These are phyloP conservation scores for Heterotilapia buettikoferi DNA, from an alignment of 2,113 vertebrate species.

Conservation along the genomic window DNA sequence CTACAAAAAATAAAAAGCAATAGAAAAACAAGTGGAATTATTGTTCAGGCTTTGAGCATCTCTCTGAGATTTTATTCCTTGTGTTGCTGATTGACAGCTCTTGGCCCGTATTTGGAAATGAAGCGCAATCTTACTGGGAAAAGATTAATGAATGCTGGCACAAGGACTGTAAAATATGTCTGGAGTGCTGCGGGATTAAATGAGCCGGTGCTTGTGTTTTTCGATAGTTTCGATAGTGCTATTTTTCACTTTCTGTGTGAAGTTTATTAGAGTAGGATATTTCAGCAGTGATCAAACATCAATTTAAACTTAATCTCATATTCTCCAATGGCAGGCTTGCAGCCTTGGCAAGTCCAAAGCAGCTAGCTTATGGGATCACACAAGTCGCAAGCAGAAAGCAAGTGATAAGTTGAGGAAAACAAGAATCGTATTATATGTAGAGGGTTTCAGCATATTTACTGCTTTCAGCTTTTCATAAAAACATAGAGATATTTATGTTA, in stretches of 20 bases:
- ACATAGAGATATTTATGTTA: neutral
- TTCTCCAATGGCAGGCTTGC: neutral
- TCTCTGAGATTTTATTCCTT: neutral
- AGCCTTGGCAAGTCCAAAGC: neutral
- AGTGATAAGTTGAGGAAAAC: neutral
- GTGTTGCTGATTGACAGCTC: neutral
- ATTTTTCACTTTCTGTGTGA: neutral
- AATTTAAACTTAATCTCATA: neutral
- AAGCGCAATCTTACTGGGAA: neutral
- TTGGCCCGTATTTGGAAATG: neutral
- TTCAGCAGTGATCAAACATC: neutral
- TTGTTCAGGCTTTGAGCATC: neutral
- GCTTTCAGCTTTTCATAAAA: neutral
- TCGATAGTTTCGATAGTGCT: neutral
- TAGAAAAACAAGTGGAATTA: neutral
- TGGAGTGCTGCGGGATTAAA: neutral
- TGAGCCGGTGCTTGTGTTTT: neutral
- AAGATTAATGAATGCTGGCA: neutral
- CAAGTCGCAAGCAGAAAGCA: neutral
- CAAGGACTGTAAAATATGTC: neutral
- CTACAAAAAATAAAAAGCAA: neutral
- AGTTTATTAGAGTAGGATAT: neutral
- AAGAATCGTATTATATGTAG: neutral
- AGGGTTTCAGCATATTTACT: neutral
- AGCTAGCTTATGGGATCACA: neutral